Evolutionary conservation across 2,888 invertebrate genomes (phyloP), one percentile per base, ranked within the genome.

Genomic region (Ectropis crepuscularia): DNA sequence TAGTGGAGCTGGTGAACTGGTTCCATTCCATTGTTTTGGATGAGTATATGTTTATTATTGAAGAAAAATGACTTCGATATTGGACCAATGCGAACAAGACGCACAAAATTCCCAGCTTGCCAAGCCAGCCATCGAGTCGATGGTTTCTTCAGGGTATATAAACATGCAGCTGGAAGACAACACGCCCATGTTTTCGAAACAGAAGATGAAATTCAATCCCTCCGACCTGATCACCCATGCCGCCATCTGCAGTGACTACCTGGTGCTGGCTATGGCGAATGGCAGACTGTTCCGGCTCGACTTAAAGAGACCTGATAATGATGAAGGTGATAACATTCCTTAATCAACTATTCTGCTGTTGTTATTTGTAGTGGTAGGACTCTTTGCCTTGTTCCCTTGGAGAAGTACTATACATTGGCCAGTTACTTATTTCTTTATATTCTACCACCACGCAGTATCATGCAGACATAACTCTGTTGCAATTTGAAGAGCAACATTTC

Each of bases 61-160:
- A 65, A 64, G 58, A 55, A 84, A 72, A 64, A 97, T 97, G 97
- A 96, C 97, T 77, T 96, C 96, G 28, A 95, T 97, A 83, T 95
- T 97, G 71, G 96, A 97, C 87, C 97, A 97, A 88, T 96, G 96
- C 83, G 97, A 97, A 83, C 95, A 96, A 85, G 96, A 95, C n/a
- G 95, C 95, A 11, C 95, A 95, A 75, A 85, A 85, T 50, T 86
- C 88, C 2, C 86, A 90, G 70, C 82, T 86, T 4, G 77, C 82
- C n/a, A 87, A 86, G 54, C 83, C 86, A 39, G 79, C 81, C n/a
- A 67, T 85, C 0, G 90, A 89, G 66, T 86, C 90, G 10, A 89
- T 92, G 87, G 89, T 93, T 6, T 92, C 90, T 6, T 93, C 94
- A 2, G 94, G 94, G 2, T 94, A 93, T 70, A 92, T 94, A 49